These are phyloP conservation scores for Tachypleus tridentatus DNA, from an alignment of 1,140 invertebrate genomes.

Conservation along the genomic window DNA sequence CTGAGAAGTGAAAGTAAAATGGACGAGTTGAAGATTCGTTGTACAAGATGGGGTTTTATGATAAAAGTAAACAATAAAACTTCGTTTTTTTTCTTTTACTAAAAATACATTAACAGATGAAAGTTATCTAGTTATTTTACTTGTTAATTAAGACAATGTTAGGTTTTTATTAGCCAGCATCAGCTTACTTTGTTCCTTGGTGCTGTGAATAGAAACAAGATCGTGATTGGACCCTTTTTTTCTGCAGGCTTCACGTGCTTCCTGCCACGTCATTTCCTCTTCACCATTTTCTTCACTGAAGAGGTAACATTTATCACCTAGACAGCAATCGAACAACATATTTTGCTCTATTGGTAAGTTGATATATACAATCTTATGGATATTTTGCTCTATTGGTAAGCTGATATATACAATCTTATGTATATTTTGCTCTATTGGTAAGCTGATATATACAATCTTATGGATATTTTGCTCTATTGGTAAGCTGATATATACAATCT, in stretches of 20 bases:
- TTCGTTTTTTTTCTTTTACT: neutral
- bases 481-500: no score
- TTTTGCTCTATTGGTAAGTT: no score
- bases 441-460: no score
- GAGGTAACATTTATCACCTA: conserved; percentile 15
- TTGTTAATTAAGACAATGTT: neutral
- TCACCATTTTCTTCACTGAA: conserved; percentile 6
- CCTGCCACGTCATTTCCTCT: conserved; percentile 10
- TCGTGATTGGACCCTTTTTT: conserved; percentile 6
- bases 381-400: no score
- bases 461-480: no score
- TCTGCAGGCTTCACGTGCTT: conserved; percentile 14
- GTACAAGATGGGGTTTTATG: no score
- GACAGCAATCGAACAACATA: neutral
- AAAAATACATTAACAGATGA: neutral
- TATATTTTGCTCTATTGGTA: no score
- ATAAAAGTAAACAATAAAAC: neutral
- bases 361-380: no score
- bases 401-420: no score
- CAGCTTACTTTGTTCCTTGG: conserved; percentile 17
- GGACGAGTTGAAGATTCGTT: no score
- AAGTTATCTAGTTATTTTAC: neutral
- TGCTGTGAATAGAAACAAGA: conserved; percentile 16
- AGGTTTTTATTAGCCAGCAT: neutral
- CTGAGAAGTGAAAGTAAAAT: conserved; percentile 2